These are phyloP conservation scores for Drosophila pseudotalamancana DNA, from an alignment of 2,888 invertebrate genomes.

Conservation along the genomic window DNA sequence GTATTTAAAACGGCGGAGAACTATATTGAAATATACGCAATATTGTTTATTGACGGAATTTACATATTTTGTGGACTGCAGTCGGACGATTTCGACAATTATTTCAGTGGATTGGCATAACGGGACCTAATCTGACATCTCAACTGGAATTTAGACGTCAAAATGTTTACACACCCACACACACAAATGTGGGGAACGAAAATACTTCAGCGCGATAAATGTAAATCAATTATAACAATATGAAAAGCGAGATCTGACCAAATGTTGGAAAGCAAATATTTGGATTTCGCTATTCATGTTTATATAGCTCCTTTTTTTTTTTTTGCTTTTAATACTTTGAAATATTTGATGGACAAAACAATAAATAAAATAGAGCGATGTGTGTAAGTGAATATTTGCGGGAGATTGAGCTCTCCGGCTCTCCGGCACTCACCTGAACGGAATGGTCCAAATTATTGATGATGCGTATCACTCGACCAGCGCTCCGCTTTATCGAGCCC, in stretches of 20 bases:
- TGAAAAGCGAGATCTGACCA: constrained; percentile 4
- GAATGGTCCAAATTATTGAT: constrained; percentile 97
- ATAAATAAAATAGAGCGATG: constrained; percentile 37
- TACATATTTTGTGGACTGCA: neutral
- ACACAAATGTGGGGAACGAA: neutral
- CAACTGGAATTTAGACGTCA: neutral
- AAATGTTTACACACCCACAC: neutral
- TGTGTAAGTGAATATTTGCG: neutral
- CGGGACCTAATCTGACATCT: neutral
- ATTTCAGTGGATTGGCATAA: neutral
- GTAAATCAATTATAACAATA: constrained; percentile 43
- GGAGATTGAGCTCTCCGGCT: neutral
- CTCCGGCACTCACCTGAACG: constrained; percentile 89
- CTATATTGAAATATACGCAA: neutral
- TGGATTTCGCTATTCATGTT: neutral
- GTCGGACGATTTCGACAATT: neutral
- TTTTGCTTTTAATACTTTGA: constrained; percentile 34
- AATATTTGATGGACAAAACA: constrained; percentile 25
- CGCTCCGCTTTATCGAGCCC: constrained; percentile 89
- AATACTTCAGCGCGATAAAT: constrained; percentile 37
- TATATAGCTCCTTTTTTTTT: too few species aligned
- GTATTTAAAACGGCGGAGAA: neutral
- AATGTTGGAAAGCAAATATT: constrained; percentile 17
- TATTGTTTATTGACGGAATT: neutral
- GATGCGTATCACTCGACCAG: constrained; percentile 94